Evolutionary conservation across 1,140 invertebrate species (phyloP), one percentile per base, ranked within the genome.

Genomic region (Conus betulinus): DNA sequence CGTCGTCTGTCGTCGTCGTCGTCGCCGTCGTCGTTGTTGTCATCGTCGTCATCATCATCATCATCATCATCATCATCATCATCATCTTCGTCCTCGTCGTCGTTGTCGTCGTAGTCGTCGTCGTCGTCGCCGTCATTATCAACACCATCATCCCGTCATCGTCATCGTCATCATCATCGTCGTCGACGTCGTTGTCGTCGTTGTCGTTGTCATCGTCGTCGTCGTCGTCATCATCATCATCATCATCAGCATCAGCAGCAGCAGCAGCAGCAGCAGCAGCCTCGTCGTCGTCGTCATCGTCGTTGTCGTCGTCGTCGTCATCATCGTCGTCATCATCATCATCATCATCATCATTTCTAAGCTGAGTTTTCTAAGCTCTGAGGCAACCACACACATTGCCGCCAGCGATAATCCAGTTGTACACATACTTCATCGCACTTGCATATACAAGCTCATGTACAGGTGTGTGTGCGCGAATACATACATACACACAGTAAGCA

Each of bases 161-260:
- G 17, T 7, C 57, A 60, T 7, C 57, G 23, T 15, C 67, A 71
- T 71, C 67, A 71, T 71, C 67, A 20, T 71, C 67, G 20, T 71
- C 67, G 20, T 71, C 67, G 20, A 13, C 67, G 20, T 20, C 67
- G 20, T 71, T 17, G 20, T 71, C 67, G 20, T 71, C 67, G 5
- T 71, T 5, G 23, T 71, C 67, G 20, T 71, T 17, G 20, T 71
- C 79, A 82, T 27, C 79, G 27, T 82, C 79, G 27, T 82, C 79
- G 27, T 82, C 79, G 27, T 82, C 79, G 27, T 27, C 79, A 82
- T 82, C 79, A 6, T 82, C 79, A 82, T 82, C 79, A 82, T 84
- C 83, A 84, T 71, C 67, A 71, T 71, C 67, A 71, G 67, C 67
- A 71, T 7, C 67, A 71, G 13, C 67, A 71, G 13, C 67, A 71